These are phyloP conservation scores for Phragmatobia fuliginosa DNA, from an alignment of 2,888 invertebrate genomes.

Conservation along the genomic window DNA sequence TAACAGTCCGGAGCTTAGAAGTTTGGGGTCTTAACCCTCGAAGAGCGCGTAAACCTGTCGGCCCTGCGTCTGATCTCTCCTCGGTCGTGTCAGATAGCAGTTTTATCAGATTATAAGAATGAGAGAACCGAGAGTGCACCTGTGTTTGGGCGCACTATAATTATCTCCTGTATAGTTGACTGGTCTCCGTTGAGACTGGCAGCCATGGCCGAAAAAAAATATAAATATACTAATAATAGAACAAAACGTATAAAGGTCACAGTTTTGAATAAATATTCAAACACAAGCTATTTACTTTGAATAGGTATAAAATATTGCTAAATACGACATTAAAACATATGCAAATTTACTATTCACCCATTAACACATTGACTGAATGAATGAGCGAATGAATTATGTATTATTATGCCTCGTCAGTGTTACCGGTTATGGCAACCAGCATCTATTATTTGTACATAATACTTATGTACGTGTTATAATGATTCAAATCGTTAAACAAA, in stretches of 20 bases:
- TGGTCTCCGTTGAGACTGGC: too few species aligned
- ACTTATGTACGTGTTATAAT: not conserved
- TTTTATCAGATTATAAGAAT: too few species aligned
- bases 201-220: too few species aligned
- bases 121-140: too few species aligned
- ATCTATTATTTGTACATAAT: not conserved
- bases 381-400: constrained; percentile 32
- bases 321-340: constrained; percentile 17
- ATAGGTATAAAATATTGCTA: constrained; percentile 19
- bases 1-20: too few species aligned
- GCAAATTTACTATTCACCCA: constrained; percentile 17
- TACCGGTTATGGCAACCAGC: constrained; percentile 9
- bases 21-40: too few species aligned
- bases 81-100: too few species aligned
- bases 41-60: too few species aligned
- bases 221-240: not conserved
- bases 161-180: too few species aligned
- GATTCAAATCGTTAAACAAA: not conserved
- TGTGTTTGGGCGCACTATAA: too few species aligned
- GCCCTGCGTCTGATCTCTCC: too few species aligned
- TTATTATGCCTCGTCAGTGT: constrained; percentile 35
- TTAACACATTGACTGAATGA: constrained; percentile 32
- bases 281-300: not conserved
- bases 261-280: not conserved
- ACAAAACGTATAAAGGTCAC: not conserved